Percentiles rank a stretch among this genome's conserved stretches.
phyloP scores from a whole-genome alignment of 2,797 vertebrate species.

The Sebastiscus albofasciatus region DNA sequence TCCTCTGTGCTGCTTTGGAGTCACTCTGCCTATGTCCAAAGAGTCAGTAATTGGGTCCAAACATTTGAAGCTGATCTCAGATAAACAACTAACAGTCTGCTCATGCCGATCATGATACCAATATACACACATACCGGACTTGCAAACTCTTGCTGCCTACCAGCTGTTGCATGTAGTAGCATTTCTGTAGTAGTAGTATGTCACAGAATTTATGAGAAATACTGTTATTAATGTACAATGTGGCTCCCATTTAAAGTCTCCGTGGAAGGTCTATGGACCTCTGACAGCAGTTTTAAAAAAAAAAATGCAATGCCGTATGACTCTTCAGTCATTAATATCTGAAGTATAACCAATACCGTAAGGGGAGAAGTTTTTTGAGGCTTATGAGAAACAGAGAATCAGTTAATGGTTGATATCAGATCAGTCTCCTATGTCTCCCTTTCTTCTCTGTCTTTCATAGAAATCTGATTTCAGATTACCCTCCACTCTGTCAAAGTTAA shows the following conservation, averaged over 20 bases:
- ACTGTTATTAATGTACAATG: not conserved
- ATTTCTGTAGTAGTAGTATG: not conserved
- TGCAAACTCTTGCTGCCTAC: not conserved
- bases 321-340: not conserved
- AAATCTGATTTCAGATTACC: not conserved
- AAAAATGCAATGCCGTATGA: not conserved
- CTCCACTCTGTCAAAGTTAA: constrained; percentile 19
- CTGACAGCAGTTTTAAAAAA: not conserved
- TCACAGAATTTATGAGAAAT: not conserved
- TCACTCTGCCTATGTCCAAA: not conserved
- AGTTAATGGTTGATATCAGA: not conserved
- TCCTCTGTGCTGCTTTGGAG: constrained; percentile 5
- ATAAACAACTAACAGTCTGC: not conserved
- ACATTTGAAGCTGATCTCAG: constrained; percentile 2
- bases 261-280: not conserved
- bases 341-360: not conserved
- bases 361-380: not conserved
- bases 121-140: not conserved
- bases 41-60: constrained; percentile 3
- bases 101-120: not conserved
- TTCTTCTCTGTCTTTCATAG: not conserved
- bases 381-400: not conserved
- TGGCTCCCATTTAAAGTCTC: not conserved
- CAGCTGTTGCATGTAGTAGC: not conserved
- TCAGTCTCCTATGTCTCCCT: not conserved